phyloP scores from a whole-genome alignment of 2,113 vertebrate genomes.

The Rhabdornis inornatus region DNA sequence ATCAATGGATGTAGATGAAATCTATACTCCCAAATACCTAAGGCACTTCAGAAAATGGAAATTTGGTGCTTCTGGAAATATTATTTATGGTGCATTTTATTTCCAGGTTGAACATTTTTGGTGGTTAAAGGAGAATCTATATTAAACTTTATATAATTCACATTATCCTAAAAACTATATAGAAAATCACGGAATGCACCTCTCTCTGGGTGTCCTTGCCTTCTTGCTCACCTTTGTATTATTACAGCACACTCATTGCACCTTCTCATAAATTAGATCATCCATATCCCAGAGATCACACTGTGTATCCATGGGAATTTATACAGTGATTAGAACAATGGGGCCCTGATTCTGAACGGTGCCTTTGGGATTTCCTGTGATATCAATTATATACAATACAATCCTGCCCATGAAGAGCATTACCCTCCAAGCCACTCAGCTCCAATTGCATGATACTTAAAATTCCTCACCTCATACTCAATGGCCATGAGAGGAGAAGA shows the following conservation, averaged over 20 bases:
- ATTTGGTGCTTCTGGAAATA: not conserved
- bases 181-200: not conserved
- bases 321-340: slow-evolving; percentile 53
- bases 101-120: not conserved
- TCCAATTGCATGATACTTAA: slow-evolving; percentile 18
- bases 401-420: not conserved
- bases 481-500: not conserved
- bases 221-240: slow-evolving; percentile 15
- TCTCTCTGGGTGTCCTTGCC: slow-evolving; percentile 17
- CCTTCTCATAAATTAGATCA: slow-evolving; percentile 31
- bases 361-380: slow-evolving; percentile 29
- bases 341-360: slow-evolving; percentile 32
- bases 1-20: not conserved
- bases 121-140: slow-evolving; percentile 4
- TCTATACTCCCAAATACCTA: not conserved
- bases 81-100: not conserved
- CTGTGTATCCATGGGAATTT: slow-evolving; percentile 29
- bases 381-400: slow-evolving; percentile 38
- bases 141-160: not conserved
- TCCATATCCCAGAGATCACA: not conserved
- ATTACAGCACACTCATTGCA: not conserved
- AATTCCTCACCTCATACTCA: slow-evolving; percentile 43
- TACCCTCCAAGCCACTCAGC: not conserved
- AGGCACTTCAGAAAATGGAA: not conserved
- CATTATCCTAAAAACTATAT: not conserved